phyloP scores from a whole-genome alignment of 2,888 invertebrate species.

The Drepanosiphum platanoidis region DNA sequence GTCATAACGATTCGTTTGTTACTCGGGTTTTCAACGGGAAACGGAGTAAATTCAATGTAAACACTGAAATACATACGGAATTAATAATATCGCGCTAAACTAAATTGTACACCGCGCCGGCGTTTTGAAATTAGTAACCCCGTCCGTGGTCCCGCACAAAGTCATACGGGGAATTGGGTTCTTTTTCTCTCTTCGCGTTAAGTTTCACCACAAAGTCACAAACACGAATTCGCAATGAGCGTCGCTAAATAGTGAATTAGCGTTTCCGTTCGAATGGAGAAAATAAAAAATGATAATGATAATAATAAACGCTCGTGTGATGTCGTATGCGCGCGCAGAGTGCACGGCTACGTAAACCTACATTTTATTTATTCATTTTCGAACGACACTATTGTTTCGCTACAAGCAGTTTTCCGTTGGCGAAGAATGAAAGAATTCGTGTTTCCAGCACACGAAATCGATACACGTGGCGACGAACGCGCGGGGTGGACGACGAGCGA shows the following conservation, averaged over 20 bases:
- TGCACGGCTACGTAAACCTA: not conserved
- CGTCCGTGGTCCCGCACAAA: not conserved
- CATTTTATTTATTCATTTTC: slow-evolving; percentile 23
- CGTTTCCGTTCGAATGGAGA: not conserved
- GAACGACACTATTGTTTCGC: not conserved
- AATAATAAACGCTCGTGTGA: not conserved
- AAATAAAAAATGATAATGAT: too few relatives aligned
- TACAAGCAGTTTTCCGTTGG: not conserved
- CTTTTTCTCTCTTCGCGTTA: not conserved
- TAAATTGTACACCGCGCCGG: too few relatives aligned
- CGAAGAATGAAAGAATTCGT: not conserved
- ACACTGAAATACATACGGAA: not conserved
- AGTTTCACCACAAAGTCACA: not conserved
- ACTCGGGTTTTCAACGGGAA: not conserved
- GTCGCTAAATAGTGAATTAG: not conserved
- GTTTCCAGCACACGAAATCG: not conserved
- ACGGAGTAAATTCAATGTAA: not conserved
- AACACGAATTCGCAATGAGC: slow-evolving; percentile 10
- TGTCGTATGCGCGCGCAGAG: not conserved
- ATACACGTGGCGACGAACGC: too few relatives aligned
- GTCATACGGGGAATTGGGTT: not conserved
- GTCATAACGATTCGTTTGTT: too few relatives aligned
- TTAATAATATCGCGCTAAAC: not conserved
- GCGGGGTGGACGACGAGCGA: not conserved
- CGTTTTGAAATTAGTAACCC: not conserved